phyloP scores from a whole-genome alignment of 2,888 invertebrate species.

The Punctoribates punctum region DNA sequence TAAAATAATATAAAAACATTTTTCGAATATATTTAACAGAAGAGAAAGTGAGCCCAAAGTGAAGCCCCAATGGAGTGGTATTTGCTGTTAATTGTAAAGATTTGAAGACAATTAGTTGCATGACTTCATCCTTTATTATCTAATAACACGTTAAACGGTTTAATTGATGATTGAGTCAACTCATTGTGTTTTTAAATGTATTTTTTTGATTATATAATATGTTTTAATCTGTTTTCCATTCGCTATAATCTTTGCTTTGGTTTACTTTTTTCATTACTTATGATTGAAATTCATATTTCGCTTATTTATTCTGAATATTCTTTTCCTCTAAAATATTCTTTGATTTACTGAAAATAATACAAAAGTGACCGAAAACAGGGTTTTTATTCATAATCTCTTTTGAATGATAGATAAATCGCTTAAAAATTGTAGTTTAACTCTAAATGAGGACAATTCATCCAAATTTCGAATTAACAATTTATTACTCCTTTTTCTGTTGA shows the following conservation, averaged over 20 bases:
- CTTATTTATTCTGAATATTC: background rate
- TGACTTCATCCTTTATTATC: conserved; percentile 35
- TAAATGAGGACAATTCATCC: background rate
- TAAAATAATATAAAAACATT: background rate
- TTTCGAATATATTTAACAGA: background rate
- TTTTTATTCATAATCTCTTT: background rate
- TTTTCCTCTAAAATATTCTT: background rate
- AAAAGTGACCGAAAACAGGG: conserved; percentile 18
- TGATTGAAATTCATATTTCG: background rate
- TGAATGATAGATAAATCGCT: background rate
- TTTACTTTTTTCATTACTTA: background rate
- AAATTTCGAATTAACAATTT: conserved; percentile 14
- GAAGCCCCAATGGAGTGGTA: conserved; percentile 27
- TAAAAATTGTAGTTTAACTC: background rate
- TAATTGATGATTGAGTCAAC: conserved; percentile 36
- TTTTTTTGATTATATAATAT: conserved; percentile 11
- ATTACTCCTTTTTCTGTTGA: background rate
- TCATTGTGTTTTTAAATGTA: conserved; percentile 35
- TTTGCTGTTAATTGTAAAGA: conserved; percentile 26
- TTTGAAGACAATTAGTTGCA: conserved; percentile 18
- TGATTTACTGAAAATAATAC: background rate
- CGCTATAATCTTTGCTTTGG: background rate
- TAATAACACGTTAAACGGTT: conserved; percentile 36
- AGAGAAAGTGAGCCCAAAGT: background rate
- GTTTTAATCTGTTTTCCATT: conserved; percentile 6